phyloP scores from a whole-genome alignment of 2,888 invertebrate species.

The Andrena flavipes region DNA sequence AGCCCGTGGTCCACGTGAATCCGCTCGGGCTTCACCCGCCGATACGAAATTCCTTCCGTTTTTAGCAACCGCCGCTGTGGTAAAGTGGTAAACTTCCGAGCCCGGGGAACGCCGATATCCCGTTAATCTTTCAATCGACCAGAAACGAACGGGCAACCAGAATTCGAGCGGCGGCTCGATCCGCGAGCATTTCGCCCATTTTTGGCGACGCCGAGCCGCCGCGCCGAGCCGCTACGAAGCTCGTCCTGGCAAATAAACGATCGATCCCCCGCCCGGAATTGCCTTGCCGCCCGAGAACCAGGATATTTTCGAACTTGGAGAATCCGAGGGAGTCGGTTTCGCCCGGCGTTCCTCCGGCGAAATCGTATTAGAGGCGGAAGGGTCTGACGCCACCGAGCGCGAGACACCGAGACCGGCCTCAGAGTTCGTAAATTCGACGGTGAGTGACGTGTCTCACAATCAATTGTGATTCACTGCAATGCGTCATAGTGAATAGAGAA shows the following conservation, averaged over 20 bases:
- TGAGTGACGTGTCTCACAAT: constrained; percentile 62
- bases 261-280: constrained; percentile 16
- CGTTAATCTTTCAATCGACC: background rate
- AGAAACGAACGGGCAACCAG: background rate
- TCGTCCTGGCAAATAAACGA: background rate
- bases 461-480: constrained; percentile 68
- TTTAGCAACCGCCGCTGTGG: background rate
- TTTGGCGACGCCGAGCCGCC: background rate
- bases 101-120: background rate
- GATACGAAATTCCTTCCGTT: constrained; percentile 1
- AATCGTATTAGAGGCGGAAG: constrained; percentile 22
- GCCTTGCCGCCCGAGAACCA: background rate
- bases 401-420: background rate
- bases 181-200: background rate
- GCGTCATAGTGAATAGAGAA: constrained; percentile 65
- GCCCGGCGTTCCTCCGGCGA: background rate
- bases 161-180: background rate
- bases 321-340: background rate
- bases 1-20: background rate
- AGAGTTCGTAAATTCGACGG: constrained; percentile 40
- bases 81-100: background rate
- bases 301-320: constrained; percentile 13
- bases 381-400: background rate
- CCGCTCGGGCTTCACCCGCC: background rate
- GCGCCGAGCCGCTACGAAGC: background rate